A percentile compares a stretch with the other conserved stretches of the same genome.
Conservation (phyloP, 2,113 vertebrate genomes). For the Toxotes chatareus region DNA sequence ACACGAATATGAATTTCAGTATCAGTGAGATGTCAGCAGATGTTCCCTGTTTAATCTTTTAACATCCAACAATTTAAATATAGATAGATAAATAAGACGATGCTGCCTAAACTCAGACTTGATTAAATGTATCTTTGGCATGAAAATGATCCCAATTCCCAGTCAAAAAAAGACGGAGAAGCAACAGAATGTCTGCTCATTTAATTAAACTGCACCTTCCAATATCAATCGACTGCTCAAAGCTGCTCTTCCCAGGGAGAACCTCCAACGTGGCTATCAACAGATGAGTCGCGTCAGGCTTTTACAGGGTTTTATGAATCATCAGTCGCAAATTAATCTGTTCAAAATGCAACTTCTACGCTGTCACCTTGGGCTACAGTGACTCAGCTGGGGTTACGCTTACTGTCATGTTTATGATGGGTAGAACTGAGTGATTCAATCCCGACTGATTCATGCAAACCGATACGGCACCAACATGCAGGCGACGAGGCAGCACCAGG, state of each 20-base stretch:
- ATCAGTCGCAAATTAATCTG: not conserved
- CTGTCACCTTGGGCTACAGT: not conserved
- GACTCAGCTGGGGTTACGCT: slow-evolving; percentile 11
- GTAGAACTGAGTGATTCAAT: not conserved
- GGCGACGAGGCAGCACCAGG: not conserved
- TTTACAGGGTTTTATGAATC: not conserved
- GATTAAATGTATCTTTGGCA: too few relatives aligned
- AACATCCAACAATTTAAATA: too few relatives aligned
- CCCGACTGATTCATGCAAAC: not conserved
- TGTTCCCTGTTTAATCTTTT: not conserved
- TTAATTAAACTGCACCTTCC: too few relatives aligned
- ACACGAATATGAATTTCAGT: not conserved
- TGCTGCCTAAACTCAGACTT: not conserved
- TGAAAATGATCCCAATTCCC: too few relatives aligned
- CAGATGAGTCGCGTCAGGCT: not conserved
- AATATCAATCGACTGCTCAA: too few relatives aligned
- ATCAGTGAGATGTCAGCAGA: not conserved
- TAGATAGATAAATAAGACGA: not conserved
- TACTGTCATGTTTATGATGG: not conserved
- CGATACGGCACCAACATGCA: not conserved
- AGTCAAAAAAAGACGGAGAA: too few relatives aligned
- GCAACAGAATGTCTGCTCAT: too few relatives aligned
- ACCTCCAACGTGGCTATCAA: too few relatives aligned
- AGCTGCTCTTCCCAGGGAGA: too few relatives aligned
- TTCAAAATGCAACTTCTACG: not conserved